Percentiles rank a stretch among this genome's conserved stretches.
These are phyloP conservation scores for Ethmia dodecea DNA, from an alignment of 2,888 invertebrate genomes.

Conservation along the genomic window DNA sequence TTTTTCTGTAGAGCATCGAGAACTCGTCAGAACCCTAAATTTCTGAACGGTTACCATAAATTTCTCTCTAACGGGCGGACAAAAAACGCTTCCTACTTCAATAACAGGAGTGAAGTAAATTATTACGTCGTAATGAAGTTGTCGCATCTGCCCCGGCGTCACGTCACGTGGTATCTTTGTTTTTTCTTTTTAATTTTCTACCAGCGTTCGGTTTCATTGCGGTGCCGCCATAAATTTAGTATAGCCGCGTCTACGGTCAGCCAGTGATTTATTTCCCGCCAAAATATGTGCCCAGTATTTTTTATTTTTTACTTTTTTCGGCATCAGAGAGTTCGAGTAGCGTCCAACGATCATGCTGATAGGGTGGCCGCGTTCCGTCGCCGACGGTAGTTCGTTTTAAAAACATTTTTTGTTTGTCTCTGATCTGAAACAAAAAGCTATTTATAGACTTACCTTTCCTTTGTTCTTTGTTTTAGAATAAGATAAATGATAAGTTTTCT, in stretches of 20 bases:
- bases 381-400: constrained; percentile 68
- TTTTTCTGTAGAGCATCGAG: background rate
- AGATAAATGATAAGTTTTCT: constrained; percentile 48
- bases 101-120: constrained; percentile 71
- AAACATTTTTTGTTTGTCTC: constrained; percentile 48
- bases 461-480: constrained; percentile 33
- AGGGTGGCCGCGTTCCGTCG: constrained; percentile 56
- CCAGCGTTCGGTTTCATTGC: constrained; percentile 40
- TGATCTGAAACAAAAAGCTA: constrained; percentile 48
- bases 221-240: constrained; percentile 70
- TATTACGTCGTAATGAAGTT: constrained; percentile 64
- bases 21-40: constrained; percentile 31
- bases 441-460: constrained; percentile 42
- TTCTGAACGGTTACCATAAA: constrained; percentile 60
- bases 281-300: constrained; percentile 67
- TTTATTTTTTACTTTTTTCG: constrained; percentile 46
- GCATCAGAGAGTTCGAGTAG: constrained; percentile 70
- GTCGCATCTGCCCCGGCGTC: constrained; percentile 65
- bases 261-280: constrained; percentile 73
- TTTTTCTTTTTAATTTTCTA: constrained; percentile 40
- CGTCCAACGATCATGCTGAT: constrained; percentile 69
- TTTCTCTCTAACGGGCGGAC: constrained; percentile 52
- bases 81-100: constrained; percentile 59
- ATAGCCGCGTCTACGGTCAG: constrained; percentile 56
- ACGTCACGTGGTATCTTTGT: constrained; percentile 43